Conservation (phyloP, 2,113 vertebrate genomes). For the Glaucomys volans region DNA sequence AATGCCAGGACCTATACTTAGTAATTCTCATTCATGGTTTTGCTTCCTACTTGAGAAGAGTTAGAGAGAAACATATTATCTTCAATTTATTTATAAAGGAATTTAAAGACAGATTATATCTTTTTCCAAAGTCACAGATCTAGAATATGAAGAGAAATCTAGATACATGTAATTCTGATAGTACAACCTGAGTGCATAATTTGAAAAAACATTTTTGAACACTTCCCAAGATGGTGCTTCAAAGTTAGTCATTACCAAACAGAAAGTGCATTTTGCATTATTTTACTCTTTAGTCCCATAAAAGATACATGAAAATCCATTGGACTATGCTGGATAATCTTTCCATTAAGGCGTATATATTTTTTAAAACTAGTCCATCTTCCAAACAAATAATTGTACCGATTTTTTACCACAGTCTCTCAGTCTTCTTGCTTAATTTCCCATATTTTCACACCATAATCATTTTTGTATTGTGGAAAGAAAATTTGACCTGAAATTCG, state of each 20-base stretch:
- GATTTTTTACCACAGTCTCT: no score
- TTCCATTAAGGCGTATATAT: no score
- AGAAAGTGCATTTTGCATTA: no score
- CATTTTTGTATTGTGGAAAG: no score
- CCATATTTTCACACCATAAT: no score
- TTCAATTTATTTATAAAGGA: not conserved
- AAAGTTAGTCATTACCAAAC: not conserved
- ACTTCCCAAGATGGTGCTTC: not conserved
- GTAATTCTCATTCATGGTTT: not conserved
- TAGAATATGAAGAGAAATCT: constrained; percentile 23
- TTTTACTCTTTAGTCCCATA: no score
- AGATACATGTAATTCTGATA: not conserved
- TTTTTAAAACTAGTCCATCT: no score
- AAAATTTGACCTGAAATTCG: no score
- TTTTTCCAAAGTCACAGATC: not conserved
- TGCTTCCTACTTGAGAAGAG: not conserved
- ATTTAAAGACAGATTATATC: not conserved
- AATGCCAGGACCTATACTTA: not conserved
- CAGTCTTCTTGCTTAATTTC: no score
- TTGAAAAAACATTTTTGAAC: not conserved
- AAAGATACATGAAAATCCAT: no score
- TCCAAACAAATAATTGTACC: no score
- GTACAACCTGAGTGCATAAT: not conserved
- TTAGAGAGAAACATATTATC: not conserved
- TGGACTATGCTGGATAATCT: no score